phyloP scores from a whole-genome alignment of 2,797 vertebrate genomes.

The Notoglanidium macrostoma region DNA sequence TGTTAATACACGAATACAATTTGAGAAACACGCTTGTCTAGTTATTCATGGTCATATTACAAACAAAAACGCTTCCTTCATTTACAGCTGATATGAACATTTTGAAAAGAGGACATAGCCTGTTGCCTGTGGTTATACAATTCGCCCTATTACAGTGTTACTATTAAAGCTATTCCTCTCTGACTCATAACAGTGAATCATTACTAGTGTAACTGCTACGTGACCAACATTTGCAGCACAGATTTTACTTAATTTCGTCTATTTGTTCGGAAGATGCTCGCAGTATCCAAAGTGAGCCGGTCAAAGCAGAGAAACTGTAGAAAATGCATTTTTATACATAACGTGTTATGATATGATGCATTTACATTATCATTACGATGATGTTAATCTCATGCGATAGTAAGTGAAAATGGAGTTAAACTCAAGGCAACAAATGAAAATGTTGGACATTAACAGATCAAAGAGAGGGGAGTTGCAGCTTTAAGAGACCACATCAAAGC shows the following conservation, averaged over 20 bases:
- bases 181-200: background rate
- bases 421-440: too few species aligned
- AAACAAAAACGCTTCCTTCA: background rate
- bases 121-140: background rate
- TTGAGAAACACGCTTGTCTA: background rate
- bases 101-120: background rate
- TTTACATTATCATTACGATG: background rate
- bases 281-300: background rate
- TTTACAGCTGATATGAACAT: background rate
- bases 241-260: too few species aligned
- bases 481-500: background rate
- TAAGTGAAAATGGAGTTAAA: background rate
- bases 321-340: background rate
- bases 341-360: background rate
- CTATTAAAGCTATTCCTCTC: background rate
- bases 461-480: too few species aligned
- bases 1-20: background rate
- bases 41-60: background rate
- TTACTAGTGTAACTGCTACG: background rate
- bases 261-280: background rate
- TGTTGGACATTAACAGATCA: too few species aligned
- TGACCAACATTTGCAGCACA: background rate
- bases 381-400: background rate
- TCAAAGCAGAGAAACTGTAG: background rate
- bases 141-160: background rate